Evolutionary conservation across 2,113 vertebrate species (phyloP).

Genomic region (Chaetops frenatus): DNA sequence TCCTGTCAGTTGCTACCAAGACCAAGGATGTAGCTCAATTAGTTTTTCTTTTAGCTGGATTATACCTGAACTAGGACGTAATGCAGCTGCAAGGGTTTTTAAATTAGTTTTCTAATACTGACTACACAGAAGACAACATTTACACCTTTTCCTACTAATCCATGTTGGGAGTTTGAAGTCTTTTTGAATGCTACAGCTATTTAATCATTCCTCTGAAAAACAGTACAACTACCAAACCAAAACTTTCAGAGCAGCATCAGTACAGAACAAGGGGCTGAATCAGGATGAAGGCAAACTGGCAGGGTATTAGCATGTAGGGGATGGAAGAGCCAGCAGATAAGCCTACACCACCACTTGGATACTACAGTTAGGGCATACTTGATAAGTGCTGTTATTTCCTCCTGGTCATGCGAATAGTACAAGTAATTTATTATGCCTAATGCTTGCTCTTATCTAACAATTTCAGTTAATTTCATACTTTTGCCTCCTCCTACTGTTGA

Average conservation of each 20-base stretch:
- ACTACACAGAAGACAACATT: not conserved
- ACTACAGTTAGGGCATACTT: not conserved
- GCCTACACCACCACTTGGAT: not conserved
- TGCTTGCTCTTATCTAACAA: not conserved
- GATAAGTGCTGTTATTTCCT: not conserved
- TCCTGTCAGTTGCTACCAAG: not conserved
- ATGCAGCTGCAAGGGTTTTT: not conserved
- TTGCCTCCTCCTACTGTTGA: not conserved
- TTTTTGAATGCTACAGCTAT: not conserved
- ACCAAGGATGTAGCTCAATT: not conserved
- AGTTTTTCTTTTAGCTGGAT: not conserved
- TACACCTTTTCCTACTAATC: not conserved
- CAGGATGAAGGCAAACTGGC: not conserved
- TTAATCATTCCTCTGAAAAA: not conserved
- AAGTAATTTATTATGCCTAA: not conserved
- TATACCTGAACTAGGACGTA: not conserved
- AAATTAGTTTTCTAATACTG: not conserved
- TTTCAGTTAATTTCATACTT: not conserved
- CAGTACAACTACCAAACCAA: not conserved
- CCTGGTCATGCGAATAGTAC: not conserved
- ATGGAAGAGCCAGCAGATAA: not conserved
- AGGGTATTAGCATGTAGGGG: not conserved
- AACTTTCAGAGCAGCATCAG: not conserved
- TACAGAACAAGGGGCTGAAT: not conserved
- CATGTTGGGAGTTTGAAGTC: not conserved